A percentile compares a stretch with the other conserved stretches of the same genome.
Conservation (phyloP, 2,888 invertebrate species). For the Disparrhopalites patrizii region DNA sequence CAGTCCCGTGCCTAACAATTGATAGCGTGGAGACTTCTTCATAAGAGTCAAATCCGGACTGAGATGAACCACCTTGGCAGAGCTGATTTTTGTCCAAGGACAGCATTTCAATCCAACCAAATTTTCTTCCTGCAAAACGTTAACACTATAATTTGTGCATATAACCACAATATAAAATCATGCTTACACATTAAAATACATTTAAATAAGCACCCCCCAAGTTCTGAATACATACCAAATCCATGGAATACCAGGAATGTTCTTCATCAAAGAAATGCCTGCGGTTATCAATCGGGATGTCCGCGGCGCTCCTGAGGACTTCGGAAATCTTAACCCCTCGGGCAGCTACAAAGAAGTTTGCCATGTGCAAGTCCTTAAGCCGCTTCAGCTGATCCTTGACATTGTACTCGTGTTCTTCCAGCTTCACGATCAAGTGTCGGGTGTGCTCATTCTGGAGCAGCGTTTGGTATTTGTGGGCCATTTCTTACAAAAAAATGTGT, state of each 20-base stretch:
- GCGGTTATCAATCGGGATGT: conserved; percentile 33
- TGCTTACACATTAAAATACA: no score
- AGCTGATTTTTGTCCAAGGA: neutral
- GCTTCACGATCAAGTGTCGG: conserved; percentile 70
- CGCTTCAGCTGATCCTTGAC: conserved; percentile 66
- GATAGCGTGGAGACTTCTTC: no score
- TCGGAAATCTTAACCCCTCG: conserved; percentile 33
- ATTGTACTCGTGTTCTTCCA: conserved; percentile 52
- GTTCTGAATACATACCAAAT: conserved; percentile 55
- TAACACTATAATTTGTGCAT: no score
- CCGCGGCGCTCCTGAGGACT: conserved; percentile 36
- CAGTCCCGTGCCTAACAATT: no score
- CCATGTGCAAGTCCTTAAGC: conserved; percentile 68
- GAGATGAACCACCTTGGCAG: conserved; percentile 41
- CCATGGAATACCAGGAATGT: conserved; percentile 81
- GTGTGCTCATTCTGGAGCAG: conserved; percentile 83
- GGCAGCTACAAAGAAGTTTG: conserved; percentile 82
- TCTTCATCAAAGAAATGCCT: conserved; percentile 70
- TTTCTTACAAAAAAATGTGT: conserved; percentile 59
- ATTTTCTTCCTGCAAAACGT: no score
- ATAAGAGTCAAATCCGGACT: no score
- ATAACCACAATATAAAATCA: no score
- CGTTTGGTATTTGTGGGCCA: conserved; percentile 91
- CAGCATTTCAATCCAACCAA: neutral
- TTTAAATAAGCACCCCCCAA: no score